These are phyloP conservation scores for Onthophagus sagittarius DNA, from an alignment of 2,888 invertebrate genomes.

Conservation along the genomic window DNA sequence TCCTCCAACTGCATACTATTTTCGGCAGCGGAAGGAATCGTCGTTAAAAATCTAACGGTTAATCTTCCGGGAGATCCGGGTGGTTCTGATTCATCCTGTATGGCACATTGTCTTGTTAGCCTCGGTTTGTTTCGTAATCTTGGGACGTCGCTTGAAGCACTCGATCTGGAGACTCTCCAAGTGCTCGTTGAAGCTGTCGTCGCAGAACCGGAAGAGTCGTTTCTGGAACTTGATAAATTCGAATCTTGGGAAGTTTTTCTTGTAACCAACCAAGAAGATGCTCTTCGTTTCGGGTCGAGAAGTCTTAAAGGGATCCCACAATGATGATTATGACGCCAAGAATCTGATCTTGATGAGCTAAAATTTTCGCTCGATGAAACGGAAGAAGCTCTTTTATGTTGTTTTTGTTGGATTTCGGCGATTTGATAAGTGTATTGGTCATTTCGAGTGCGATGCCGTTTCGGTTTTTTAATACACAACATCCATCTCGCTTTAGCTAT, in stretches of 20 bases:
- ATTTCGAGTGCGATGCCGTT: slow-evolving; percentile 50
- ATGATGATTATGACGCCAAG: slow-evolving; percentile 73
- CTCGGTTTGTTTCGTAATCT: slow-evolving; percentile 62
- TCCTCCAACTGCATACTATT: slow-evolving; percentile 67
- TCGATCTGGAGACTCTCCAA: slow-evolving; percentile 83
- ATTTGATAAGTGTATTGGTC: slow-evolving; percentile 74
- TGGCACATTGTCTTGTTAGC: slow-evolving; percentile 74
- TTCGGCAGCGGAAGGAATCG: slow-evolving; percentile 71
- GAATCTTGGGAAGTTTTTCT: slow-evolving; percentile 90
- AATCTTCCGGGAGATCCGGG: slow-evolving; percentile 55
- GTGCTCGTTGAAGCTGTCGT: slow-evolving; percentile 88
- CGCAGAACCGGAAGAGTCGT: slow-evolving; percentile 86
- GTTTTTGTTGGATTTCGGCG: slow-evolving; percentile 71
- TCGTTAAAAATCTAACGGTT: slow-evolving; percentile 61
- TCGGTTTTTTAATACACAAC: slow-evolving; percentile 45
- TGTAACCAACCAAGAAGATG: slow-evolving; percentile 87
- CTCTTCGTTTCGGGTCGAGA: slow-evolving; percentile 72
- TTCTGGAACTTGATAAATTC: slow-evolving; percentile 83
- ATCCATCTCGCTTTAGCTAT: slow-evolving; percentile 51
- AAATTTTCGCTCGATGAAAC: slow-evolving; percentile 88
- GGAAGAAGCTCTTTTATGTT: slow-evolving; percentile 74
- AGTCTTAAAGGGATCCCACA: slow-evolving; percentile 74
- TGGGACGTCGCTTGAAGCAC: slow-evolving; percentile 59
- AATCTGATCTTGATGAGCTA: slow-evolving; percentile 82
- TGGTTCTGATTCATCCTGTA: slow-evolving; percentile 69